phyloP scores from a whole-genome alignment of 2,888 invertebrate species.

The Chalcosyrphus nemorum region DNA sequence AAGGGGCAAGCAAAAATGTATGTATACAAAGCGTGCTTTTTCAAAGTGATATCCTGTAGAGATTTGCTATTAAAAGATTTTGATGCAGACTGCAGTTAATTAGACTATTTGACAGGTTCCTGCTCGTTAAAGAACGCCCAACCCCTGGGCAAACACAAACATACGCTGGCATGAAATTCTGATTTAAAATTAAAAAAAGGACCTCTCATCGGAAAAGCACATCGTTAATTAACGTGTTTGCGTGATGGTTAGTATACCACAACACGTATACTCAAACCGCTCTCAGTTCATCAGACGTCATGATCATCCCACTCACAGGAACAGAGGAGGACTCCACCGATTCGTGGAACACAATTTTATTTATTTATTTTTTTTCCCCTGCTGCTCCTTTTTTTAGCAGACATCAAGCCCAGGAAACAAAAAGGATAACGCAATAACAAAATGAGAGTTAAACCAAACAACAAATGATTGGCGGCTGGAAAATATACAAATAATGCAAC shows the following conservation, averaged over 20 bases:
- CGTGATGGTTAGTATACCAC: slow-evolving; percentile 10
- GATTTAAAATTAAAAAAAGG: slow-evolving; percentile 33
- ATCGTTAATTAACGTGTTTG: slow-evolving; percentile 31
- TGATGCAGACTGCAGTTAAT: not conserved
- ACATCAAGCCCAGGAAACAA: not conserved
- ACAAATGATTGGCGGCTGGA: not conserved
- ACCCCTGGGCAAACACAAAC: not conserved
- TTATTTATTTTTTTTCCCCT: not conserved
- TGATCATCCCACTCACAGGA: not conserved
- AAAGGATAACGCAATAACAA: not conserved
- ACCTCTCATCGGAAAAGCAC: slow-evolving; percentile 8
- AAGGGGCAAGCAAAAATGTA: too few relatives aligned
- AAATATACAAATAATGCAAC: not conserved
- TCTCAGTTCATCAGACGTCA: not conserved
- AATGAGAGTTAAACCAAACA: not conserved
- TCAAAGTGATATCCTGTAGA: not conserved
- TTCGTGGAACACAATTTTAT: not conserved
- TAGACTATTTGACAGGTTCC: not conserved
- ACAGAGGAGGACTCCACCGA: not conserved
- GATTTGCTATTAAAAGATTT: too few relatives aligned
- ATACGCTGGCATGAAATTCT: not conserved
- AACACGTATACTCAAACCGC: not conserved
- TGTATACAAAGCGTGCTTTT: too few relatives aligned
- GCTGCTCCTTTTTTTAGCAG: too few relatives aligned
- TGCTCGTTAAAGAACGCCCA: not conserved